Conservation (phyloP, 35 echinoderm and acorn worm genomes). For the Apostichopus californicus region DNA sequence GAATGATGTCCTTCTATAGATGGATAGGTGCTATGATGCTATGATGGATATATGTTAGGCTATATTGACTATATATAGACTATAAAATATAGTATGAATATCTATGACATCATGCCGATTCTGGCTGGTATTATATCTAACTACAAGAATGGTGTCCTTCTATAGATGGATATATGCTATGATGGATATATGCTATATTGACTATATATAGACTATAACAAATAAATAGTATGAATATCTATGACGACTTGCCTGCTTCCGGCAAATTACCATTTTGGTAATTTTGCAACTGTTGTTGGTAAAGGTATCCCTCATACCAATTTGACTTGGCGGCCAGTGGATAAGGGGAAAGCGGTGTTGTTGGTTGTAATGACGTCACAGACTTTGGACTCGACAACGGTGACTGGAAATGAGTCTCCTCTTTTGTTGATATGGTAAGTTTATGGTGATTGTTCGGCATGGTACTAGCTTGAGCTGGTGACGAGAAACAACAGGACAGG, state of each 20-base stretch:
- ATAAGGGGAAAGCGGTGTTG: not conserved
- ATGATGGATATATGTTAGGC: not conserved
- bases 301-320: not conserved
- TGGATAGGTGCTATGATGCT: no score
- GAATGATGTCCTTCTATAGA: no score
- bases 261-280: not conserved
- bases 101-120: no score
- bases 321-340: not conserved
- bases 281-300: not conserved
- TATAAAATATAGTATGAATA: no score
- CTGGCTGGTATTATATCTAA: no score
- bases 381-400: constrained; percentile 32
- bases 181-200: no score
- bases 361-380: constrained; percentile 16
- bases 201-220: no score
- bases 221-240: no score
- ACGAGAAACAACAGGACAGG: not conserved
- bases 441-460: not conserved
- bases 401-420: constrained; percentile 1
- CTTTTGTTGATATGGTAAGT: constrained; percentile 27
- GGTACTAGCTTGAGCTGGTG: not conserved
- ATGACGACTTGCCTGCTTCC: not conserved
- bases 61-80: no score
- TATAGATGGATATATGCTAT: no score
- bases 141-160: no score